Evolutionary conservation across 2,113 vertebrate genomes (phyloP).

Genomic region (Ceyx cyanopectus): DNA sequence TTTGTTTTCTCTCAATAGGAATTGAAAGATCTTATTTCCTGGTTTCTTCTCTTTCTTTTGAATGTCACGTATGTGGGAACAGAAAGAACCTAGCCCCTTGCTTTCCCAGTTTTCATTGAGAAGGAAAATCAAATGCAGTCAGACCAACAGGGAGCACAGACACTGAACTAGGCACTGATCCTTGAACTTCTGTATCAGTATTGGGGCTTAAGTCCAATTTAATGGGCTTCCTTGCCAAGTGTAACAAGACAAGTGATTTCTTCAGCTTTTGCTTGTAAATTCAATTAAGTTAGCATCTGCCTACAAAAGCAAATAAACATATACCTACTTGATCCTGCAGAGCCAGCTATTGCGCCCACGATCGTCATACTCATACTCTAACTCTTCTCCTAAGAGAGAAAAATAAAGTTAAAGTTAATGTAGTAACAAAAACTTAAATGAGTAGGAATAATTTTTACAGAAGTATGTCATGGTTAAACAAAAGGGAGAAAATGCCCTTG

Average conservation of each 20-base stretch:
- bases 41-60: background rate
- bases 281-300: background rate
- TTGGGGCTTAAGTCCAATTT: background rate
- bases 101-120: background rate
- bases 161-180: background rate
- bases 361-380: slow-evolving; percentile 97
- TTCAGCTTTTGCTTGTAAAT: background rate
- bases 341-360: slow-evolving; percentile 92
- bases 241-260: background rate
- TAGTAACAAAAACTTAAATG: background rate
- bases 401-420: background rate
- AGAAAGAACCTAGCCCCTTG: background rate
- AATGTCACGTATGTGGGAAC: background rate
- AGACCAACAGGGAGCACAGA: background rate
- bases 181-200: background rate
- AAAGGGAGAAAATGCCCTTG: background rate
- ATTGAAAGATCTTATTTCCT: background rate
- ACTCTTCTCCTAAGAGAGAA: slow-evolving; percentile 87
- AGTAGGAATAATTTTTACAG: background rate
- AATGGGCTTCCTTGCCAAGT: background rate
- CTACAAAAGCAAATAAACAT: background rate
- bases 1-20: background rate
- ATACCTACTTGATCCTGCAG: slow-evolving; percentile 91
- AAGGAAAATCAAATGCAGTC: background rate
- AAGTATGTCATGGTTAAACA: background rate